Evolutionary conservation across 92 coral and sea anemone species (phyloP), one percentile per base, ranked within the genome.

Genomic region (Phenganax stokvisi): DNA sequence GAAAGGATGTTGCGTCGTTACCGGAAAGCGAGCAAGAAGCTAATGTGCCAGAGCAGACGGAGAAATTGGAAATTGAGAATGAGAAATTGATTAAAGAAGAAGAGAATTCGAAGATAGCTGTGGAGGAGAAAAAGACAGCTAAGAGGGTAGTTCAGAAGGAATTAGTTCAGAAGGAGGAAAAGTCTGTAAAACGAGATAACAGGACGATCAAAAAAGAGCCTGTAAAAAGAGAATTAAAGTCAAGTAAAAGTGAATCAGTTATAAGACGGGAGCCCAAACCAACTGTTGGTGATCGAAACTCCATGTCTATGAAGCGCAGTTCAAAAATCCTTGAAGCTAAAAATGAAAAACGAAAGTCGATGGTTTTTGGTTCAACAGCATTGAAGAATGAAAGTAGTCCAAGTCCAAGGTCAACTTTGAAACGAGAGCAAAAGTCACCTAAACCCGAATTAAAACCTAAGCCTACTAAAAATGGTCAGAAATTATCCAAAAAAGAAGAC

Each of bases 21-120:
- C 58, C 58, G 17, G 62, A 73, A 54, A 25, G 62, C 8, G 59
- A 73, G 20, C 77, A 73, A 53, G 62, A 73, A 8, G 51, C 77
- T 6, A 53, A 10, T 9, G 73, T 30, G 9, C 17, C 54, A 12
- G 54, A 51, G 17, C 31, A 28, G 73, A 13, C 73, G 11, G 73
- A 68, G 20, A 10, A 13, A 5, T 37, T 37, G 12, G 73, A 68
- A 68, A 29, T 29, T 7, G 37, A 51, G 2, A 68, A 68, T 68
- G 73, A 68, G 16, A 68, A 68, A 30, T 37, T 37, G 2, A 37
- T 37, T 37, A 53, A 30, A 53, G 73, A 68, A 68, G 73, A 20
- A 30, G 73, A 11, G 53, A n/a, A n/a, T n/a, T n/a, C n/a, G n/a
- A 68, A 68, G 54, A 7, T 53, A 6, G 29, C 47, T 37, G 5